Conservation (phyloP, 2,888 invertebrate species). For the Lacanobia wlatinum region DNA sequence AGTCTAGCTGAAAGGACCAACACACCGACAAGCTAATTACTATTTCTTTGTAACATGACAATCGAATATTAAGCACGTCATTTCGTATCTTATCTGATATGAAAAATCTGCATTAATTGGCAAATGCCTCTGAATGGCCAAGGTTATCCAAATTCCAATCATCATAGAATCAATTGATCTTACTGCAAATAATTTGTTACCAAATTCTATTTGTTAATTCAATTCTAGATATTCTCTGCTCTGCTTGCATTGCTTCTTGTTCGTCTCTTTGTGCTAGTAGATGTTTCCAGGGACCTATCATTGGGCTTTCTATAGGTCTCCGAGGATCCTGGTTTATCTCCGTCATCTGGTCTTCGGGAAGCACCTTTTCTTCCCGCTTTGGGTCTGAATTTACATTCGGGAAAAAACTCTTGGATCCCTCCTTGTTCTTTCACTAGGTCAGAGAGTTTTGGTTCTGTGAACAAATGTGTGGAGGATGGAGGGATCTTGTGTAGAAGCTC, state of each 20-base stretch:
- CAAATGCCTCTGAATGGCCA: neutral
- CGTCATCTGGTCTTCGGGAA: too few species aligned
- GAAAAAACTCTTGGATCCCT: neutral
- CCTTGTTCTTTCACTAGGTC: conserved; percentile 11
- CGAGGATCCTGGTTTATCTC: neutral
- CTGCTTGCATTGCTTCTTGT: conserved; percentile 2
- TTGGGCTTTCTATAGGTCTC: neutral
- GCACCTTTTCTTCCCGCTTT: neutral
- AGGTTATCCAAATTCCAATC: neutral
- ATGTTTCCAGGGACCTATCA: neutral
- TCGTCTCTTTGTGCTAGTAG: neutral
- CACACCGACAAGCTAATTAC: neutral
- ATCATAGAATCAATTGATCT: neutral
- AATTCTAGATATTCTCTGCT: neutral
- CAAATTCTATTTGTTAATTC: neutral
- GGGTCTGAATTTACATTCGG: neutral
- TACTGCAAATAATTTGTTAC: neutral
- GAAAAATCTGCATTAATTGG: neutral
- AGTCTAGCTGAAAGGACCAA: too few species aligned
- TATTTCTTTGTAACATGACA: neutral
- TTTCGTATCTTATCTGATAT: neutral
- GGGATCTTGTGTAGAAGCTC: conserved; percentile 17
- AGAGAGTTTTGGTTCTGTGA: conserved; percentile 7
- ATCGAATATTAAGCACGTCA: neutral
- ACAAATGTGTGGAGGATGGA: conserved; percentile 30